Conservation (phyloP, 1,140 invertebrate species). For the Zaprionus africanus region DNA sequence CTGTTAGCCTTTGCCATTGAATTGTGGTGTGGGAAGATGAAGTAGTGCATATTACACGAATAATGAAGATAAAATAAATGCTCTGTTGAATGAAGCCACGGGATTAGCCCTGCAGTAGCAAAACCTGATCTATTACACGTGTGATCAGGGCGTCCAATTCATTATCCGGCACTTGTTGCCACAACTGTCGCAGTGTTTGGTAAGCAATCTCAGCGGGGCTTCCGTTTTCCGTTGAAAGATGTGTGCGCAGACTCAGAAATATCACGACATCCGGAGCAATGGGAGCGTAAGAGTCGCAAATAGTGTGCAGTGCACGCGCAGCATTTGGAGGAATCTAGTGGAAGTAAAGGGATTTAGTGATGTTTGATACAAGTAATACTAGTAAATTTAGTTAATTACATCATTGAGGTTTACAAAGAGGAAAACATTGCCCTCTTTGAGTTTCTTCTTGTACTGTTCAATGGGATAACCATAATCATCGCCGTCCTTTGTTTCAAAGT, state of each 20-base stretch:
- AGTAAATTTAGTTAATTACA: slow-evolving; percentile 30
- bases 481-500: slow-evolving; percentile 46
- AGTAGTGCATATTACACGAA: not conserved
- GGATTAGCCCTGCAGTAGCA: slow-evolving; percentile 32
- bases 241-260: slow-evolving; percentile 63
- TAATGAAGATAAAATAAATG: not conserved
- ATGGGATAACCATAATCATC: slow-evolving; percentile 72
- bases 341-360: no score
- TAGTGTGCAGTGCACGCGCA: slow-evolving; percentile 71
- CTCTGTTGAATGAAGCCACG: not conserved
- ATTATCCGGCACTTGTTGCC: slow-evolving; percentile 52
- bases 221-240: not conserved
- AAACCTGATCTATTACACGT: slow-evolving; percentile 73
- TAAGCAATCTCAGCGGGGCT: slow-evolving; percentile 43
- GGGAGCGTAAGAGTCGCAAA: slow-evolving; percentile 72
- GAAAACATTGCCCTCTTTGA: slow-evolving; percentile 71
- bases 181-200: slow-evolving; percentile 58
- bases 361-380: not conserved
- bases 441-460: slow-evolving; percentile 61
- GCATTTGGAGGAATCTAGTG: slow-evolving; percentile 63
- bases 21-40: slow-evolving; percentile 26
- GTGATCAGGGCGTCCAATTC: slow-evolving; percentile 72
- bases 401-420: slow-evolving; percentile 74
- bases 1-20: slow-evolving; percentile 58
- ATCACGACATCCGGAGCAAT: slow-evolving; percentile 67